Evolutionary conservation across 1,140 invertebrate genomes (phyloP).

Genomic region (Tachypleus tridentatus): DNA sequence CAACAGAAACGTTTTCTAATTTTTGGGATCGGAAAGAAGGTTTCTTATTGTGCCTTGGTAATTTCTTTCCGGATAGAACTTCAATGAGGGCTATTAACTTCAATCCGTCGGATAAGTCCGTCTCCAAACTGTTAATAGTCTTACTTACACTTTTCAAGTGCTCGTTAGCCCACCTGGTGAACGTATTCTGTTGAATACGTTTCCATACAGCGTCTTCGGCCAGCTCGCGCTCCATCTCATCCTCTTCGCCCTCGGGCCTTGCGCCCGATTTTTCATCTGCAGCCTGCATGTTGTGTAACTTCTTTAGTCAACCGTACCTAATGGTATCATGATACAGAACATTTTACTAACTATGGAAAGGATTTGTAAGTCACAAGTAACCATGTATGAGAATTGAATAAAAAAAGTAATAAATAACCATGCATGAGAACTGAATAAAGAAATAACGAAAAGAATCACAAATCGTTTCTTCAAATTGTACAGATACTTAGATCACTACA

Average conservation of each 20-base stretch:
- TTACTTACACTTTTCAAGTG: constrained; percentile 70
- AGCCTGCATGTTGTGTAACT: not conserved
- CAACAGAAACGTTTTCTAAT: constrained; percentile 70
- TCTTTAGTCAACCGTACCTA: no score
- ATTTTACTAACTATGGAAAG: no score
- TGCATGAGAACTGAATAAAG: no score
- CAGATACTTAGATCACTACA: no score
- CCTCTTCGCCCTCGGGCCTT: constrained; percentile 39
- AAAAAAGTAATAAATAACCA: no score
- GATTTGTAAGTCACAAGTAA: no score
- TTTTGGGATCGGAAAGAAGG: constrained; percentile 74
- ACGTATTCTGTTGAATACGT: constrained; percentile 88
- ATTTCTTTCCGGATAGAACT: constrained; percentile 65
- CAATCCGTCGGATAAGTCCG: constrained; percentile 74
- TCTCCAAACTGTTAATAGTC: constrained; percentile 64
- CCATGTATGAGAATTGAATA: no score
- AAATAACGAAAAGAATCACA: no score
- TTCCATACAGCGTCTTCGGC: constrained; percentile 89
- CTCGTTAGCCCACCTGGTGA: constrained; percentile 88
- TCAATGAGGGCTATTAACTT: constrained; percentile 69
- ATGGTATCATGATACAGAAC: no score
- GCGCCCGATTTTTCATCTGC: constrained; percentile 3
- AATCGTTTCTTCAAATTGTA: no score
- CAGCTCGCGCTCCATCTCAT: constrained; percentile 71
- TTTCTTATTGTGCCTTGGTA: constrained; percentile 74